These are phyloP conservation scores for Rattus rattus DNA, from an alignment of 2,113 vertebrate species.

Conservation along the genomic window DNA sequence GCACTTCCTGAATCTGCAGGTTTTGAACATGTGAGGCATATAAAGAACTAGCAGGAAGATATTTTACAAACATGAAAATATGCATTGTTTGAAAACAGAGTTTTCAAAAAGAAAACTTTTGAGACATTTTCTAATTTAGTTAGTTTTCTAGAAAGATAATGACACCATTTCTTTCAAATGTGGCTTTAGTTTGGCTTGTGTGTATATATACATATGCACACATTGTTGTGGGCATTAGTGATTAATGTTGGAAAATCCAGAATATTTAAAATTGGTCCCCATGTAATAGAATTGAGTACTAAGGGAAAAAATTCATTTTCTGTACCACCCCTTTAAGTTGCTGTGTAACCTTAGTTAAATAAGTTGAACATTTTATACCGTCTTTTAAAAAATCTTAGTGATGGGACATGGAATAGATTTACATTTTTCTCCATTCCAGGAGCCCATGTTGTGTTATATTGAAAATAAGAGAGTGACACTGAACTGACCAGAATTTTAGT, in stretches of 20 bases:
- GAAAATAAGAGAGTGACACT: neutral
- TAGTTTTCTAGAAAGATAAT: neutral
- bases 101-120: constrained; percentile 18
- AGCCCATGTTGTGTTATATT: neutral
- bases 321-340: neutral
- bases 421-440: neutral
- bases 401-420: neutral
- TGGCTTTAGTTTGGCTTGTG: neutral
- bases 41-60: neutral
- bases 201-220: neutral
- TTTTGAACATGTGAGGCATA: constrained; percentile 55
- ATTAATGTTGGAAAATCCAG: neutral
- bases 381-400: neutral
- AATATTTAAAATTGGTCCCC: neutral
- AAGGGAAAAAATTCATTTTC: neutral
- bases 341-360: neutral
- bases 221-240: neutral
- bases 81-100: neutral
- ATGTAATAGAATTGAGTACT: neutral
- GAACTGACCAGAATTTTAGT: neutral
- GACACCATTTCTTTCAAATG: neutral
- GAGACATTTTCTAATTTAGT: neutral
- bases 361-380: neutral
- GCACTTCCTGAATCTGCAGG: neutral
- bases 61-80: neutral